These are phyloP conservation scores for Drosophila vallismaia DNA, from an alignment of 2,888 invertebrate species.

Conservation along the genomic window DNA sequence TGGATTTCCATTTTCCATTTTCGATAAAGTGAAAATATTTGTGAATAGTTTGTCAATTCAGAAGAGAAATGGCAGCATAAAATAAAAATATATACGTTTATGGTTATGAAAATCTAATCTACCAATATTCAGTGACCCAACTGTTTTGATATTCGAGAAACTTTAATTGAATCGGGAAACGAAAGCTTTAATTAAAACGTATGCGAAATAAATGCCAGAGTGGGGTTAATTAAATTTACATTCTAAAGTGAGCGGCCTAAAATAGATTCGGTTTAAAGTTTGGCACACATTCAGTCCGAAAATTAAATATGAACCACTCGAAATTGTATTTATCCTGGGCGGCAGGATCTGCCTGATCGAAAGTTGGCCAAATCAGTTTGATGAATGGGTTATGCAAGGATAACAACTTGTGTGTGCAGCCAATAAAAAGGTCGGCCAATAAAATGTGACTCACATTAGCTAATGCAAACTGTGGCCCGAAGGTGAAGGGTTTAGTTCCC, in stretches of 20 bases:
- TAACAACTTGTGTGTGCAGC: constrained; percentile 42
- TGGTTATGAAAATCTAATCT: constrained; percentile 23
- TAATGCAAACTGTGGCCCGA: constrained; percentile 51
- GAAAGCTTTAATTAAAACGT: constrained; percentile 33
- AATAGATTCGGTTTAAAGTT: constrained; percentile 9
- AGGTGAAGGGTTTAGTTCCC: constrained; percentile 22
- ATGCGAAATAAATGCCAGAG: constrained; percentile 14
- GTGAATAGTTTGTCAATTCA: constrained; percentile 34
- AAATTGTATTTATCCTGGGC: constrained; percentile 20
- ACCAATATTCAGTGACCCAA: constrained; percentile 10
- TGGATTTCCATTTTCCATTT: constrained; percentile 31
- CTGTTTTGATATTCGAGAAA: constrained; percentile 6
- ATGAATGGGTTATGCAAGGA: constrained; percentile 37
- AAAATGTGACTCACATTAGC: constrained; percentile 62
- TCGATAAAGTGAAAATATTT: constrained; percentile 37
- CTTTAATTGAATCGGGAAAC: constrained; percentile 30
- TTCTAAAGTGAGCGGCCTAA: constrained; percentile 3
- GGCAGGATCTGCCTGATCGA: constrained; percentile 2
- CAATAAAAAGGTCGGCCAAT: constrained; percentile 49
- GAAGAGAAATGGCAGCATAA: constrained; percentile 6
- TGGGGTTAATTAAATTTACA: constrained; percentile 31
- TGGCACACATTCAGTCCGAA: constrained; percentile 22
- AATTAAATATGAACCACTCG: constrained; percentile 38
- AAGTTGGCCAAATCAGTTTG: constrained; percentile 41
- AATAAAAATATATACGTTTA: not conserved